Base-by-base conservation (phyloP, 2,888 invertebrate genomes). In the Ganaspis brasiliensis region DNA sequence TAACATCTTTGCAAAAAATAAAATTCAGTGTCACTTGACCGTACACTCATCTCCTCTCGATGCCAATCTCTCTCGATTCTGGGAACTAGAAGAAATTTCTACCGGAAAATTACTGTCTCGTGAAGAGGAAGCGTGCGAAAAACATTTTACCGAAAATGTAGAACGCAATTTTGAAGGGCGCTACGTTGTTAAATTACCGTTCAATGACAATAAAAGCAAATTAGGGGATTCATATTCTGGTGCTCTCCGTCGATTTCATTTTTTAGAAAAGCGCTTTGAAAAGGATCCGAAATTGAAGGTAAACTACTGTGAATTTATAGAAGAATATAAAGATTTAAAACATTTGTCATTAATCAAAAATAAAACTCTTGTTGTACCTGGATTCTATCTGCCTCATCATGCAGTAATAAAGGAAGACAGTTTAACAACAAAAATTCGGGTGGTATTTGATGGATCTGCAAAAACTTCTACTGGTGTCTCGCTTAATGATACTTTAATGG, bases 401-500 rank as follows among this genome's bases (percentile, higher is more conserved):
- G 14, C 49, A 1, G 49, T 52, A 1, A 52, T 52, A n/a, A n/a
- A 52, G n/a, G 6, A 52, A 16, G 16, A 52, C 14, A n/a, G 16
- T 61, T n/a, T n/a, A n/a, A n/a, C n/a, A n/a, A n/a, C n/a, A n/a
- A n/a, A n/a, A n/a, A n/a, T n/a, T n/a, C n/a, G n/a, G n/a, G n/a
- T n/a, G n/a, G n/a, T n/a, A n/a, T n/a, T n/a, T n/a, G n/a, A n/a
- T n/a, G n/a, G n/a, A n/a, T n/a, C n/a, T n/a, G n/a, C n/a, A n/a
- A n/a, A n/a, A n/a, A n/a, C n/a, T n/a, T n/a, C n/a, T n/a, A n/a
- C n/a, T n/a, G n/a, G n/a, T n/a, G n/a, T 35, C 0, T 75, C 72
- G 0, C 67, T 80, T 16, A 80, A 80, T 26, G 74, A 78, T 10
- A 9, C 26, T 5, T 24, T 80, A 1, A 24, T 76, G 61, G 40